Conservation (phyloP, 2,888 invertebrate species). For the Acronicta aceris region DNA sequence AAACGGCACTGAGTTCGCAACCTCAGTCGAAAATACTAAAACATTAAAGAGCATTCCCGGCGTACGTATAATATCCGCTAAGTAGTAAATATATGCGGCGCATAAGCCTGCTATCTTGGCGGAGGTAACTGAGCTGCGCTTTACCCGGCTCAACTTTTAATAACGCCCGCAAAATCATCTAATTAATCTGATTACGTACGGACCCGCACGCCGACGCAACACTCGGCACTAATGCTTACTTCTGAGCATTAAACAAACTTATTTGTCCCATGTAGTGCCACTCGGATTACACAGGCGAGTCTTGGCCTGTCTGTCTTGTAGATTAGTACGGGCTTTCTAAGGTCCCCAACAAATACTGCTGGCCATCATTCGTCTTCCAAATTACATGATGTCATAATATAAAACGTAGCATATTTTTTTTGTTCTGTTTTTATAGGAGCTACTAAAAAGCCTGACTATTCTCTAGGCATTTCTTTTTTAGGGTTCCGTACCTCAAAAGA, state of each 20-base stretch:
- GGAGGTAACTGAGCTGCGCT: slow-evolving; percentile 81
- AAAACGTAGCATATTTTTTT: slow-evolving; percentile 12
- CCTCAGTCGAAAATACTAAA: slow-evolving; percentile 89
- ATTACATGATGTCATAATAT: slow-evolving; percentile 48
- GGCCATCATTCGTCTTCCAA: slow-evolving; percentile 63
- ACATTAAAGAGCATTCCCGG: slow-evolving; percentile 86
- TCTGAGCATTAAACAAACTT: slow-evolving; percentile 82
- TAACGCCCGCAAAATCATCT: slow-evolving; percentile 87
- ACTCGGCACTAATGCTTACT: slow-evolving; percentile 82
- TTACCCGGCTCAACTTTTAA: slow-evolving; percentile 87
- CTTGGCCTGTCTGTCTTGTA: slow-evolving; percentile 62
- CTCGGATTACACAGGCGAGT: slow-evolving; percentile 75
- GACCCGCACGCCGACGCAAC: slow-evolving; percentile 77
- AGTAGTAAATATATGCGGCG: slow-evolving; percentile 80
- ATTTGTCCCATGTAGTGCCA: slow-evolving; percentile 79
- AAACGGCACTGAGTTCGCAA: slow-evolving; percentile 86
- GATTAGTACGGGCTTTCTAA: slow-evolving; percentile 65
- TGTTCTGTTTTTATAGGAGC: slow-evolving; percentile 4
- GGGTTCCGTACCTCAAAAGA: too few species aligned
- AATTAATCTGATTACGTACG: slow-evolving; percentile 87
- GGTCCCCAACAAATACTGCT: slow-evolving; percentile 62
- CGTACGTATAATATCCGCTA: slow-evolving; percentile 86
- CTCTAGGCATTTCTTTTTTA: slow-evolving; percentile 1
- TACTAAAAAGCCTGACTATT: slow-evolving; percentile 2
- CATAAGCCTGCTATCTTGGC: slow-evolving; percentile 86